Base-by-base conservation (phyloP, 2,797 vertebrate species). In the Ctenopoma multispine region DNA sequence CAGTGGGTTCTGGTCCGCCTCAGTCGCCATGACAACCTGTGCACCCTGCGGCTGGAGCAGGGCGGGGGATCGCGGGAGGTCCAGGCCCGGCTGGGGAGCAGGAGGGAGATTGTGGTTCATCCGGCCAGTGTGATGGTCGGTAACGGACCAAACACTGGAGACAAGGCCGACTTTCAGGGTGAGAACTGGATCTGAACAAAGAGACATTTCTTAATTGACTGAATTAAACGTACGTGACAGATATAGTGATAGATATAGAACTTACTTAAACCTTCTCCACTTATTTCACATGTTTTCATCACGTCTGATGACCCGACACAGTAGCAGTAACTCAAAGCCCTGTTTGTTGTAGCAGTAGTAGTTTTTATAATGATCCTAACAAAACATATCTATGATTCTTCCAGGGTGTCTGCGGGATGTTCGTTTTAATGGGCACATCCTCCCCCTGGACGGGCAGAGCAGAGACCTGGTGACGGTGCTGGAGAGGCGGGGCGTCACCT, bases 1-100 rank as follows among this genome's bases (percentile, higher is more conserved):
- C 96, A 96, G 71, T 97, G 96, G 96, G 72, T 95, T 20, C 82
- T 93, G 50, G 92, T 96, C 79, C 80, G 89, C 81, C 91, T 97
- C 81, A 81, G 92, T 76, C 95, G 95, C 61, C 91, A 95, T 65
- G 94, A 95, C 91, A 96, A 95, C 72, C 79, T 92, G 44, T 96
- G 97, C 76, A 94, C 91, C 3, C 90, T 97, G 79, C 91, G 86
- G 0, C 76, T 97, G 75, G 95, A 97, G 71, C 85, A 89, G 57
- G 96, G 96, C 5, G 96, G 95, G 1, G 96, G 96, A 2, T 88
- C 92, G 0, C 90, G 92, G 38, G 96, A 97, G 90, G 89, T 93
- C 51, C 93, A 87, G 2, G 93, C 91, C 20, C 75, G 66, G 20
- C 82, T 95, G 80, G 96, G 95, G 70, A 79, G 58, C 0, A 87